phyloP scores from a whole-genome alignment of 2,113 vertebrate genomes.

The Scopus umbretta region DNA sequence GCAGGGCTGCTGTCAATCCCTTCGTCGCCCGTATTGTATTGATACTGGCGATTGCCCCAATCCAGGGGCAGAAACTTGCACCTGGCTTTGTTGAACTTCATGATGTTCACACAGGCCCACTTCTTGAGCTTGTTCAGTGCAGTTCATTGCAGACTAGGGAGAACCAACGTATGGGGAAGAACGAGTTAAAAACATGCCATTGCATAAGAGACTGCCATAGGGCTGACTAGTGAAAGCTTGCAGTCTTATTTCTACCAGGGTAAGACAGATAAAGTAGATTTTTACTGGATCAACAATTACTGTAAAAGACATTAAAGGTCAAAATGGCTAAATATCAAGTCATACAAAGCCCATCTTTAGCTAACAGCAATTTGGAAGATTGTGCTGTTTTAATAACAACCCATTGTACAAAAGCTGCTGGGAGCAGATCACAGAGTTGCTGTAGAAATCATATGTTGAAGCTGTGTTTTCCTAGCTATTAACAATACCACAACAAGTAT shows the following conservation, averaged over 20 bases:
- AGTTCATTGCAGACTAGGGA: neutral
- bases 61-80: no score
- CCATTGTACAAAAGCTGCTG: neutral
- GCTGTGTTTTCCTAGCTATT: conserved; percentile 3
- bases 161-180: neutral
- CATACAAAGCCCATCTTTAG: conserved; percentile 32
- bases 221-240: neutral
- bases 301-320: conserved; percentile 57
- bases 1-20: neutral
- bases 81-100: neutral
- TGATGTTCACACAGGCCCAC: neutral
- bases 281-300: conserved; percentile 51
- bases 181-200: neutral
- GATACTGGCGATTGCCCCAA: neutral
- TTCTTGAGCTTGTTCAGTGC: neutral
- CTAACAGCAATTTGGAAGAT: conserved; percentile 10
- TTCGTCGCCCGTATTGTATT: neutral
- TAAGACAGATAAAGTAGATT: conserved; percentile 36
- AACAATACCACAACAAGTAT: conserved; percentile 40
- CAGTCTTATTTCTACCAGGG: neutral
- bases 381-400: neutral
- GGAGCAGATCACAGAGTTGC: neutral
- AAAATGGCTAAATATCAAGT: conserved; percentile 57
- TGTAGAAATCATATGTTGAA: neutral
- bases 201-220: neutral